Evolutionary conservation across 2,113 vertebrate species (phyloP), one percentile per base, ranked within the genome.

Genomic region (Eudyptes chrysolophus): DNA sequence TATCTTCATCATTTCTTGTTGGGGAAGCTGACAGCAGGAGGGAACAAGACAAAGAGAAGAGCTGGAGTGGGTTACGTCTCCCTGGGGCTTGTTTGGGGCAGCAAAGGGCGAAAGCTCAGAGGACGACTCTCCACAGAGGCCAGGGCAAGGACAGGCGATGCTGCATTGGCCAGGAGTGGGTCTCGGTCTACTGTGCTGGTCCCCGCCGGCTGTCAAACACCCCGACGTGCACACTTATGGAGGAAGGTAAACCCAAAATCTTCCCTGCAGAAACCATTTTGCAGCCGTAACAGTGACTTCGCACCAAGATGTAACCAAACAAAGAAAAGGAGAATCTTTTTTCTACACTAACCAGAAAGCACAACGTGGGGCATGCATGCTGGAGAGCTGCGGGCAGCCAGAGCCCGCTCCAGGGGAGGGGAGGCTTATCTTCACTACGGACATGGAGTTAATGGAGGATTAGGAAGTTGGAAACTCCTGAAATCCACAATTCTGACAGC

Each of bases 1-100:
- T 97, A 87, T 94, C 94, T 97, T 94, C 84, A 82, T 93, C 62
- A 57, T 83, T 95, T 91, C 87, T 87, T 75, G 36, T 77, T 91
- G 88, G 79, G 93, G 62, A 94, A 84, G 70, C 68, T 86, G 83
- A 89, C 79, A 95, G 84, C 40, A 71, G 74, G 42, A 54, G 36
- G 91, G 81, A 92, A 71, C 19, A 90, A 89, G 60, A 89, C 66
- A 70, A 93, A 89, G 61, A 83, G 69, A 83, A 74, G 66, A 92
- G 55, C 79, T 83, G 60, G 61, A 87, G 34, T 18, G 46, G 60
- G 79, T 52, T 68, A 18, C 0, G 0, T 61, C 66, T 86, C 58
- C 62, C 48, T 55, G 80, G 57, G 71, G 64, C 58, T 87, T 72
- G 18, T 80, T 38, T 76, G 74, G 89, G 71, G 70, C 54, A 57